Base-by-base conservation (phyloP, 2,113 vertebrate species). In the Misgurnus mizolepis region DNA sequence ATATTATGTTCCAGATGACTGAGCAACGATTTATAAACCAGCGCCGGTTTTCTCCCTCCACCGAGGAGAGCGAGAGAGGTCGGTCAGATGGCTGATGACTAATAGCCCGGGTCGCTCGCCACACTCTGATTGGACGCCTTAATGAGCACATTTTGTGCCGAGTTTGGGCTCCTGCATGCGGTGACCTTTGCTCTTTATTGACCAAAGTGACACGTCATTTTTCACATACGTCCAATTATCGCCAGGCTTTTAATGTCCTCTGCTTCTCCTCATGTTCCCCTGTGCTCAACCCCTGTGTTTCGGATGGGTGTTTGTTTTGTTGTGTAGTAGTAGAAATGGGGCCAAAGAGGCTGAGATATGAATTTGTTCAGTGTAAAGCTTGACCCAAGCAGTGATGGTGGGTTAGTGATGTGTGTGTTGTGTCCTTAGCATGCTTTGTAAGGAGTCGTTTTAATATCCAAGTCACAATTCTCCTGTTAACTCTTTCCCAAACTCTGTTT, bases 161-260 rank as follows among this genome's bases (percentile, higher is more conserved):
- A 90, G 93, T 96, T 95, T 92, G 92, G 94, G 92, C 94, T 93
- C 91, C 91, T 88, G 93, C 92, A 93, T 92, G 91, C 95, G 91
- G 90, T 95, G 94, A 95, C 96, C 96, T 96, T 95, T 96, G 94
- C 89, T 95, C 95, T 96, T 94, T 96, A 95, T 97, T 96, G 96
- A 97, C 96, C 94, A 89, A 95, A 95, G 92, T 95, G 95, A 96
- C 95, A 96, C 95, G 95, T 98, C 95, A 96, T 98, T 98, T 98
- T 96, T 98, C 95, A 97, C 94, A 94, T 96, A 94, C 93, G 95
- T 96, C 94, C 95, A 96, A 96, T 97, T 96, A 97, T 94, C 92
- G 90, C 88, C 72, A 49, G 71, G 66, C 62, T 83, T 81, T 82
- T 86, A 81, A 83, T 69, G 82, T 76, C 41, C 69, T 12, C 68